A percentile compares a stretch with the other conserved stretches of the same genome.
Evolutionary conservation across 2,113 vertebrate species (phyloP).

Genomic region (Lagopus leucura): DNA sequence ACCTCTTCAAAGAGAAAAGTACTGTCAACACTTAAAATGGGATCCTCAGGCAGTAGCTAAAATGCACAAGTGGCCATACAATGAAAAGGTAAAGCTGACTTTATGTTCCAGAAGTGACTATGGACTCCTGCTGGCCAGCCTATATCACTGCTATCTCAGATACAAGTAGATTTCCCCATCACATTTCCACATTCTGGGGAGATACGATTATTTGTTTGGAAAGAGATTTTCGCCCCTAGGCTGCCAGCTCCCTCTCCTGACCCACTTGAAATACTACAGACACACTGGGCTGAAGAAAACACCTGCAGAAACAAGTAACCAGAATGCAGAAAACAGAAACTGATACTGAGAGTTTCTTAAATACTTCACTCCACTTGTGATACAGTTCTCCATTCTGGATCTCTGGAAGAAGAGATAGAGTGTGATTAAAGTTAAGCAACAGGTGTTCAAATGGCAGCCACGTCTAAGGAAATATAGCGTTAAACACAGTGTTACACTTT

Average conservation of each 20-base stretch:
- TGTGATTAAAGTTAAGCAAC: background rate
- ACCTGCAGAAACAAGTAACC: background rate
- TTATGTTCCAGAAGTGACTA: background rate
- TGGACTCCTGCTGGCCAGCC: background rate
- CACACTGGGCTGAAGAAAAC: background rate
- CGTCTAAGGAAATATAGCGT: accelerated
- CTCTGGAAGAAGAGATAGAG: background rate
- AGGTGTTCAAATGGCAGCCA: background rate
- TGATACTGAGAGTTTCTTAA: background rate
- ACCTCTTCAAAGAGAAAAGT: background rate
- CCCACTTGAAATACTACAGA: conserved; percentile 22
- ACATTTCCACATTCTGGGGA: background rate
- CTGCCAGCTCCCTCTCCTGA: conserved; percentile 52
- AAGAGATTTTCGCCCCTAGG: conserved; percentile 13
- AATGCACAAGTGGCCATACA: background rate
- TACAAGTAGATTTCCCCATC: background rate
- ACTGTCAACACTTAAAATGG: conserved; percentile 11
- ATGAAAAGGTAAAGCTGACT: background rate
- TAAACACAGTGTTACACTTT: accelerated
- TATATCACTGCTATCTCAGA: background rate
- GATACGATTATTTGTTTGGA: background rate
- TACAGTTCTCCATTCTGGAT: background rate
- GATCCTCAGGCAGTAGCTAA: background rate
- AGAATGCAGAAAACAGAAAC: background rate
- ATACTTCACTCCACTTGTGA: background rate